Base-by-base conservation (phyloP, 2,797 vertebrate species). In the Graptemys geographica region DNA sequence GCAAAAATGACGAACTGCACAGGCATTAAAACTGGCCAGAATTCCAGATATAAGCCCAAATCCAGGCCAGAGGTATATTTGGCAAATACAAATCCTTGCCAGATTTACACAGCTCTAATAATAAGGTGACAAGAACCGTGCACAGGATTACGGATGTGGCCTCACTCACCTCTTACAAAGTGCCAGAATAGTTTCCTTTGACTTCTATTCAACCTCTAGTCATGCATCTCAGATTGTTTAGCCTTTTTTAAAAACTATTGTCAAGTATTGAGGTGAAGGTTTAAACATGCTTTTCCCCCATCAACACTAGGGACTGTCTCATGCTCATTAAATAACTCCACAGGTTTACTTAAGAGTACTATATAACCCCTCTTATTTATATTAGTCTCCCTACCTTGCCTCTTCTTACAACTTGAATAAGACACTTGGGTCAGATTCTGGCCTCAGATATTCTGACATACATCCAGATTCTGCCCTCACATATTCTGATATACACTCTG, bases 1-100 rank as follows among this genome's bases (percentile, higher is more conserved):
- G 94, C 91, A 93, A 91, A 95, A 92, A 92, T 12, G 11, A 11
- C 87, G 15, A 74, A 86, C 37, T 15, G 82, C 90, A 79, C 92
- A 91, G 81, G 86, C 90, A 6, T 83, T 86, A 92, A 90, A 72
- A 91, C 82, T 47, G 93, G 86, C 92, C 83, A 15, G 3, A 80
- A 83, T 94, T 95, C 94, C 93, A 93, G 78, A 88, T 37, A 47
- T 28, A 84, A 95, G 78, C 59, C 90, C 84, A 82, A 55, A 89
- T 95, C 69, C 59, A 96, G 92, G 91, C 88, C 95, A 92, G 90
- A 53, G 84, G 57, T 57, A 51, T 91, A 92, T 92, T 74, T 96
- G 95, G 91, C 94, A 96, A 97, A 95, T 33, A 74, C 89, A 92
- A 89, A 88, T 57, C 94, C 89, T 88, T 65, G 90, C 86, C 91